A percentile compares a stretch with the other conserved stretches of the same genome.
These are phyloP conservation scores for Archips crataeganus DNA, from an alignment of 2,888 invertebrate genomes.

Conservation along the genomic window DNA sequence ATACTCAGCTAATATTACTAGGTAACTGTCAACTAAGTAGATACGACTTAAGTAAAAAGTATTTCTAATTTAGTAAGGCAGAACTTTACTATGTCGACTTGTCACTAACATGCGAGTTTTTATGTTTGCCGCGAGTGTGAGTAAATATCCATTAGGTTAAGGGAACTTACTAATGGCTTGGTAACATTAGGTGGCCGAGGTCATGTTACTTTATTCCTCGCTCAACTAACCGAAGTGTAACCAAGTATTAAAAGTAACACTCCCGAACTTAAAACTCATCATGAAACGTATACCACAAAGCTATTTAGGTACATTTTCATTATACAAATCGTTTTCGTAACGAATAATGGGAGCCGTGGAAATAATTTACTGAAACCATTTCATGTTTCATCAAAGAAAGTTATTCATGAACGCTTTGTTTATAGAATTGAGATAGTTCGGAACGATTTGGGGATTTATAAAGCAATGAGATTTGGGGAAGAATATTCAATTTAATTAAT, in stretches of 20 bases:
- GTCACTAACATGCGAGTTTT: slow-evolving; percentile 69
- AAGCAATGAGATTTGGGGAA: slow-evolving; percentile 11
- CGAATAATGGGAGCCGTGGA: slow-evolving; percentile 22
- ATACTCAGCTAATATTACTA: not conserved
- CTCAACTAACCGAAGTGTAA: slow-evolving; percentile 17
- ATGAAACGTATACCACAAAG: slow-evolving; percentile 16
- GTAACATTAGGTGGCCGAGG: slow-evolving; percentile 68
- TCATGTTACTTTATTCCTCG: slow-evolving; percentile 55
- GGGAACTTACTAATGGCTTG: slow-evolving; percentile 67
- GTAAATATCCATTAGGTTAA: slow-evolving; percentile 73
- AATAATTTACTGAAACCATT: slow-evolving; percentile 34
- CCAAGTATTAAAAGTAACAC: slow-evolving; percentile 5
- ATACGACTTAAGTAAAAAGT: not conserved
- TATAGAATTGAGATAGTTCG: slow-evolving; percentile 36
- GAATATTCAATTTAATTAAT: slow-evolving; percentile 33
- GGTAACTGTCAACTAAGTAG: not conserved
- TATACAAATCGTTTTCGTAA: slow-evolving; percentile 36
- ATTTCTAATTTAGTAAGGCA: slow-evolving; percentile 20
- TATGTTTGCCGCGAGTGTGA: slow-evolving; percentile 65
- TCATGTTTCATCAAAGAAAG: slow-evolving; percentile 39
- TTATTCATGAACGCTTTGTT: slow-evolving; percentile 39
- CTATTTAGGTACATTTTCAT: slow-evolving; percentile 32
- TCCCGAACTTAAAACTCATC: slow-evolving; percentile 8
- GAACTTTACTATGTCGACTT: slow-evolving; percentile 57
- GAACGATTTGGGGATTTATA: slow-evolving; percentile 33